Evolutionary conservation across 1,140 invertebrate genomes (phyloP), one percentile per base, ranked within the genome.

Genomic region (Zophobas atratus): DNA sequence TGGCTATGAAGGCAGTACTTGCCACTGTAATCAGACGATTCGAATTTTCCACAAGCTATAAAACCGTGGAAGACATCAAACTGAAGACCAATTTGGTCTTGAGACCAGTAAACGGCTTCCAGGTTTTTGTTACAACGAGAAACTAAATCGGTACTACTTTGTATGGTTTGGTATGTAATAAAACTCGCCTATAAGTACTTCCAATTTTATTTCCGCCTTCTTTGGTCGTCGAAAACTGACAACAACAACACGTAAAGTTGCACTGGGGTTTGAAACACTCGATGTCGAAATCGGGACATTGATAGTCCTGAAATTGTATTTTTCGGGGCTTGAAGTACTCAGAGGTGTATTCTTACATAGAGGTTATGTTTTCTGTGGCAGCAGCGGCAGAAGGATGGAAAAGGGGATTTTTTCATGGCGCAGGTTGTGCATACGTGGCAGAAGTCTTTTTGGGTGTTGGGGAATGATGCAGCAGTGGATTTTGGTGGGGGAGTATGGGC

Each of bases 1-100:
- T 75, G 74, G 0, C 34, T 2, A 76, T 60, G 74, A 76, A 76
- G 43, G n/a, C 41, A 8, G 6, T 76, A 1, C 39, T 76, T 4
- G 74, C 55, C 4, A 70, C 55, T 6, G 43, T 43, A 5, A 33
- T 76, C 32, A 1, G 57, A 41, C 36, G 1, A 33, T 73, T 51
- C 39, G 3, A 53, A n/a, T 8, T 73, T 8, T 34, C 2, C n/a
- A 73, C 70, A 48, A 20, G 36, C 2, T 73, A 73, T 32, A 51
- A 53, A 2, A 34, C 2, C 6, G 34, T 73, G 1, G 71, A 73
- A 55, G 71, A 73, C 8, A 34, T 73, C n/a, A 53, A 73, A 36
- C 39, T 73, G 41, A 60, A 73, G 33, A 4, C 43, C 8, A 46
- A 73, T 53, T 3, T 73, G 4, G 35, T 55, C n/a, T 4, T 73